These are phyloP conservation scores for Macropodus opercularis DNA, from an alignment of 2,797 vertebrate species.

Conservation along the genomic window DNA sequence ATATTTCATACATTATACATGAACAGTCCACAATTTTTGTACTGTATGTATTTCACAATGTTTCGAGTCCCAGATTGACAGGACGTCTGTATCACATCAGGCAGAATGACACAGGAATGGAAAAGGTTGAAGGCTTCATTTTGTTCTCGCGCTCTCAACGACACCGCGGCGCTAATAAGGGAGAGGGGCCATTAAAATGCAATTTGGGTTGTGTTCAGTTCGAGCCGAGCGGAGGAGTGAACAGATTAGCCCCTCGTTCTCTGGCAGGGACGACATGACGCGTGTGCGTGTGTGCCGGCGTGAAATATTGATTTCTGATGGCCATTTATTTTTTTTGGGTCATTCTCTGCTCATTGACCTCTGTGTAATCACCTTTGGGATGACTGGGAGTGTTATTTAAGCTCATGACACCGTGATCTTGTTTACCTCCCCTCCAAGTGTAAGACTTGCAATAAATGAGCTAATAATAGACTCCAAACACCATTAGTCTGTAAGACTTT, in stretches of 20 bases:
- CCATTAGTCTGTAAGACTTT: constrained; percentile 36
- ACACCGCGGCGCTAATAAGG: constrained; percentile 62
- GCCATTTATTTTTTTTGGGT: constrained; percentile 67
- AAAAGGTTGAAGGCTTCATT: constrained; percentile 68
- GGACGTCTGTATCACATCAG: constrained; percentile 49
- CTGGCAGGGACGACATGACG: constrained; percentile 40
- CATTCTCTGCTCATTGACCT: constrained; percentile 72
- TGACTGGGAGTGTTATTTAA: constrained; percentile 67
- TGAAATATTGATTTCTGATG: constrained; percentile 73
- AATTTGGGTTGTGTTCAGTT: constrained; percentile 71
- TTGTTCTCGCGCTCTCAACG: constrained; percentile 42
- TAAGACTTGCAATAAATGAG: constrained; percentile 52
- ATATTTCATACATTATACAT: no score
- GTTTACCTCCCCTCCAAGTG: constrained; percentile 62
- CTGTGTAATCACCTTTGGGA: constrained; percentile 74
- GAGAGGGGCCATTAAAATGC: constrained; percentile 77
- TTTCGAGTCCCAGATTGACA: no score
- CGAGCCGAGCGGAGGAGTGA: constrained; percentile 64
- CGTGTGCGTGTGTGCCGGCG: constrained; percentile 19
- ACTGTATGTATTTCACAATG: no score
- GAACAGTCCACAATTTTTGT: no score
- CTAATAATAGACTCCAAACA: constrained; percentile 56
- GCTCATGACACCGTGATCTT: constrained; percentile 64
- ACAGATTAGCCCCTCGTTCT: constrained; percentile 60
- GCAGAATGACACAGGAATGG: constrained; percentile 46